Conservation (phyloP, 2,113 vertebrate genomes). For the Chionis minor region DNA sequence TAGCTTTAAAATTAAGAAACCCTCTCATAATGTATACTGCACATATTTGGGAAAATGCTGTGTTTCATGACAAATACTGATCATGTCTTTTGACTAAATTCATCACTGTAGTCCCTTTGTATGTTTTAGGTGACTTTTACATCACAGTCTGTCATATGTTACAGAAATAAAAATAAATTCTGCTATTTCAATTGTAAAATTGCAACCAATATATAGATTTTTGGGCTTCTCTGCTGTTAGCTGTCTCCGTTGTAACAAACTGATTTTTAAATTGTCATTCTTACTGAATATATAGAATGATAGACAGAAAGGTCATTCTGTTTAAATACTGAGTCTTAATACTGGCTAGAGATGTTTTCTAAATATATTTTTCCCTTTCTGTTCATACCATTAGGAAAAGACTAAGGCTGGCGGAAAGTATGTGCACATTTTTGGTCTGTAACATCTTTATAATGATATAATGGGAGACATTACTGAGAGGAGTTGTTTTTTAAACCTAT, state of each 20-base stretch:
- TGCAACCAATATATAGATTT: neutral
- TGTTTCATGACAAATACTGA: neutral
- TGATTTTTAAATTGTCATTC: neutral
- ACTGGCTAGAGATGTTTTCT: neutral
- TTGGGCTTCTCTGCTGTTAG: neutral
- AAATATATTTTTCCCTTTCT: neutral
- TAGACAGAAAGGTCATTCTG: neutral
- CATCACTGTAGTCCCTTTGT: neutral
- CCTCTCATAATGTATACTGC: neutral
- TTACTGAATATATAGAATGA: neutral
- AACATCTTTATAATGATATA: neutral
- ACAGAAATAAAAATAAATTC: neutral
- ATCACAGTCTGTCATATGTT: neutral
- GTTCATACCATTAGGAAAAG: neutral
- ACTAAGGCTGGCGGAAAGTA: neutral
- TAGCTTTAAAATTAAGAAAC: neutral
- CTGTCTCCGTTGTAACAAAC: neutral
- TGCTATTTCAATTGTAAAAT: neutral
- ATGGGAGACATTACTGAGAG: neutral
- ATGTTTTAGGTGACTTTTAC: neutral
- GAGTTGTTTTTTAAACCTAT: neutral
- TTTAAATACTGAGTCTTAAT: neutral
- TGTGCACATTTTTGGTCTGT: neutral
- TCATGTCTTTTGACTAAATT: neutral
- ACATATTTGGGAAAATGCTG: neutral